These are phyloP conservation scores for Eira barbara DNA, from an alignment of 2,113 vertebrate species.

Conservation along the genomic window DNA sequence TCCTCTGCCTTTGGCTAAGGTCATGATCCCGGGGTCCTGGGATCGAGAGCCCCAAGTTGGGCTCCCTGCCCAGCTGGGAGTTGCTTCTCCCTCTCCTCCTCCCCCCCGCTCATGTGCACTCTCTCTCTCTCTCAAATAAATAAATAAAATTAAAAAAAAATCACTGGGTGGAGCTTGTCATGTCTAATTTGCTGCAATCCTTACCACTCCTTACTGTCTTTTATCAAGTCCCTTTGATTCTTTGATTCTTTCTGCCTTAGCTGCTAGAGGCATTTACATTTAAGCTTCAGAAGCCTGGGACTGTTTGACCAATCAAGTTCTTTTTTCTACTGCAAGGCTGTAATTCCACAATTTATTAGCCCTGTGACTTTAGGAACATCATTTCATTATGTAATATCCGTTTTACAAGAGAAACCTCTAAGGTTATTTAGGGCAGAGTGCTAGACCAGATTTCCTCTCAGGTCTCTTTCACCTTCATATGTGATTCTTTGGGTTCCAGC, in stretches of 20 bases:
- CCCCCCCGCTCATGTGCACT: no score
- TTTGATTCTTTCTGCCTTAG: not conserved
- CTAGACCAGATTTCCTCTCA: not conserved
- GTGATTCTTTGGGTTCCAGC: not conserved
- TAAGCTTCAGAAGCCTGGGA: not conserved
- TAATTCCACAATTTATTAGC: not conserved
- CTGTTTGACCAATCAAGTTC: not conserved
- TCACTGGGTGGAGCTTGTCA: not conserved
- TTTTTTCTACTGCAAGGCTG: not conserved
- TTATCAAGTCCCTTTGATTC: not conserved
- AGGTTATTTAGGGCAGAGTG: not conserved
- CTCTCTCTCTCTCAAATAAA: no score
- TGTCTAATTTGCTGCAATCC: not conserved
- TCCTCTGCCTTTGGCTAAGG: not conserved
- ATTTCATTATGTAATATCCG: not conserved
- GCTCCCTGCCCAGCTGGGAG: no score
- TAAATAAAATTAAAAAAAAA: not conserved
- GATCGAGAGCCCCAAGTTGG: no score
- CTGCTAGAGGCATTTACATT: not conserved
- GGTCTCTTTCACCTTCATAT: not conserved
- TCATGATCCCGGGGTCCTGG: no score
- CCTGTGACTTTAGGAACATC: not conserved
- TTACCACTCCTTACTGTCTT: not conserved
- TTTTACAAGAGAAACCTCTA: slow-evolving; percentile 10
- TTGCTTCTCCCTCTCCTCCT: no score